A percentile compares a stretch with the other conserved stretches of the same genome.
phyloP scores from a whole-genome alignment of 2,113 vertebrate species.

The Hippocampus mohnikei region DNA sequence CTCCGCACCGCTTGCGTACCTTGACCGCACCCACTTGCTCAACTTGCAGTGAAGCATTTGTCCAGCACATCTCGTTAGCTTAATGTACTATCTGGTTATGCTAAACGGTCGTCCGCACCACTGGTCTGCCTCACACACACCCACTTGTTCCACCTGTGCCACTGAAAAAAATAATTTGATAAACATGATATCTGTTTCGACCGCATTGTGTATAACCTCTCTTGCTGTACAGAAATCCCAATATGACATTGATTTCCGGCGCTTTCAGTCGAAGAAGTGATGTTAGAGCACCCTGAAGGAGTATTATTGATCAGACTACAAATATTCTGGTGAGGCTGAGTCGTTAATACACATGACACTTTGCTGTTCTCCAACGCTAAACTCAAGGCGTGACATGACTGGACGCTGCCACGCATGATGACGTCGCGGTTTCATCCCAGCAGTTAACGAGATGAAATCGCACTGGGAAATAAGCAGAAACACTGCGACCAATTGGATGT shows the following conservation, averaged over 20 bases:
- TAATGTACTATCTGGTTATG: too few relatives aligned
- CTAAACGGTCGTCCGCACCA: too few relatives aligned
- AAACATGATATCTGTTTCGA: too few relatives aligned
- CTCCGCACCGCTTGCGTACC: too few relatives aligned
- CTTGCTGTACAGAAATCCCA: not conserved
- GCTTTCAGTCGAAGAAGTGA: not conserved
- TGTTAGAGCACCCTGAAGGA: slow-evolving; percentile 10
- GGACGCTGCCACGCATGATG: not conserved
- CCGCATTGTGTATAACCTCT: not conserved
- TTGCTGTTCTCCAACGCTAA: not conserved
- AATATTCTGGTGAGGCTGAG: slow-evolving; percentile 5
- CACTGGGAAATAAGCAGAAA: not conserved
- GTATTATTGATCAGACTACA: slow-evolving; percentile 34
- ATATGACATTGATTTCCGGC: slow-evolving; percentile 14
- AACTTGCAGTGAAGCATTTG: too few relatives aligned
- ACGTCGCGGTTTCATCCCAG: not conserved
- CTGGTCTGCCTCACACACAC: too few relatives aligned
- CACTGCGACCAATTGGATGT: not conserved
- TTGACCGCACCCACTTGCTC: too few relatives aligned
- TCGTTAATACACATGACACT: slow-evolving; percentile 2
- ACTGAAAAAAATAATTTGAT: too few relatives aligned
- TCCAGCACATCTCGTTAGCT: too few relatives aligned
- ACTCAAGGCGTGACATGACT: not conserved
- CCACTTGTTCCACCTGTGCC: too few relatives aligned
- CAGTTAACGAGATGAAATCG: slow-evolving; percentile 7